Conservation (phyloP, 2,888 invertebrate genomes). For the Macaria notata region DNA sequence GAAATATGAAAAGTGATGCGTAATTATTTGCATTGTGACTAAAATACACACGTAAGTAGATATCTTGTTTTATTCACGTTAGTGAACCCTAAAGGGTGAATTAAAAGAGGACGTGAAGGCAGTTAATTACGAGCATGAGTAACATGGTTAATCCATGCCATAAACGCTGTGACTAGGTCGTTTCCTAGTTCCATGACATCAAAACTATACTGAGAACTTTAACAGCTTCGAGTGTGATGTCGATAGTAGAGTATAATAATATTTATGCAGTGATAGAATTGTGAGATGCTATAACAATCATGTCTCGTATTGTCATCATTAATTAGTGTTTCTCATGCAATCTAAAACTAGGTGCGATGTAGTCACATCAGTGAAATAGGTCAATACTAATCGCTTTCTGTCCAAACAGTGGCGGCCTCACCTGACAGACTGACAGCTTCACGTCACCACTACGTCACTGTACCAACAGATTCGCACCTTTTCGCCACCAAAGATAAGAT, state of each 20-base stretch:
- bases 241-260: too few relatives aligned
- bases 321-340: too few relatives aligned
- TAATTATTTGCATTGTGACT: slow-evolving; percentile 57
- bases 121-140: slow-evolving; percentile 1
- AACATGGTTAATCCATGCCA: slow-evolving; percentile 9
- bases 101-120: slow-evolving; percentile 12
- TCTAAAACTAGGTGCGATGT: too few relatives aligned
- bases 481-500: slow-evolving; percentile 64
- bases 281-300: too few relatives aligned
- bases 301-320: too few relatives aligned
- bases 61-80: slow-evolving; percentile 26
- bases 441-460: slow-evolving; percentile 65
- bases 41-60: slow-evolving; percentile 32
- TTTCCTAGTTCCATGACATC: not conserved
- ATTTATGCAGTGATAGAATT: too few relatives aligned
- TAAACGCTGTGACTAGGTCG: slow-evolving; percentile 10
- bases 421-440: slow-evolving; percentile 46
- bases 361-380: not conserved
- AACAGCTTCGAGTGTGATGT: too few relatives aligned
- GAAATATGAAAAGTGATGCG: slow-evolving; percentile 44
- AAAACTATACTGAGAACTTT: not conserved
- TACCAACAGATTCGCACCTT: slow-evolving; percentile 61
- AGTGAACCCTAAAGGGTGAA: slow-evolving; percentile 5
- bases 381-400: not conserved
- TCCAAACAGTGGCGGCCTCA: slow-evolving; percentile 17